Percentiles rank a stretch among this genome's conserved stretches.
phyloP scores from a whole-genome alignment of 2,888 invertebrate species.

The Agrotis ipsilon region DNA sequence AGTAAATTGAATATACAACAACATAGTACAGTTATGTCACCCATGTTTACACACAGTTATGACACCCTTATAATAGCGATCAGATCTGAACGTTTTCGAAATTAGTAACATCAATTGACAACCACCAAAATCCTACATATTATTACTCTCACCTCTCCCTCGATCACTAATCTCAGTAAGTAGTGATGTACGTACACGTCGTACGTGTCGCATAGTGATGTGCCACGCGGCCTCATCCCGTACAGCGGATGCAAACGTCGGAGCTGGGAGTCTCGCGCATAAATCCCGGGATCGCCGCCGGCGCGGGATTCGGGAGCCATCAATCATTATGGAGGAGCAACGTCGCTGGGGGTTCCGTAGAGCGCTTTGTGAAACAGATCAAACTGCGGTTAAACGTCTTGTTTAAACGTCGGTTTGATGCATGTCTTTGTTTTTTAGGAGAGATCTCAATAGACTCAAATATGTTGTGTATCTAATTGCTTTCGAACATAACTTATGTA shows the following conservation, averaged over 20 bases:
- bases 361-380: slow-evolving; percentile 58
- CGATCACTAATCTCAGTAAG: slow-evolving; percentile 44
- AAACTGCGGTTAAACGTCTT: slow-evolving; percentile 60
- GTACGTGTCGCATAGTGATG: slow-evolving; percentile 55
- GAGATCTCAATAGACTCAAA: slow-evolving; percentile 11
- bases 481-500: background rate
- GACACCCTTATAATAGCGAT: too few species aligned
- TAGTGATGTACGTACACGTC: slow-evolving; percentile 50
- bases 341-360: slow-evolving; percentile 80
- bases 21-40: too few species aligned
- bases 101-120: background rate
- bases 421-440: slow-evolving; percentile 32
- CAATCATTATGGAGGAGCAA: slow-evolving; percentile 85
- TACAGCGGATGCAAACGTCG: slow-evolving; percentile 82
- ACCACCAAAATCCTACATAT: background rate
- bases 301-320: slow-evolving; percentile 88
- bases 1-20: too few species aligned
- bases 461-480: slow-evolving; percentile 4
- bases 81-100: background rate
- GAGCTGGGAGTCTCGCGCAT: slow-evolving; percentile 82
- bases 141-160: slow-evolving; percentile 20
- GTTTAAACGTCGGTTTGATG: slow-evolving; percentile 32
- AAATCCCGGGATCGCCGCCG: slow-evolving; percentile 88
- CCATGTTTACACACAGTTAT: too few species aligned
- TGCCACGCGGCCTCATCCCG: slow-evolving; percentile 61